Conservation (phyloP, 2,888 invertebrate genomes). For the Alviniconcha strummeri region DNA sequence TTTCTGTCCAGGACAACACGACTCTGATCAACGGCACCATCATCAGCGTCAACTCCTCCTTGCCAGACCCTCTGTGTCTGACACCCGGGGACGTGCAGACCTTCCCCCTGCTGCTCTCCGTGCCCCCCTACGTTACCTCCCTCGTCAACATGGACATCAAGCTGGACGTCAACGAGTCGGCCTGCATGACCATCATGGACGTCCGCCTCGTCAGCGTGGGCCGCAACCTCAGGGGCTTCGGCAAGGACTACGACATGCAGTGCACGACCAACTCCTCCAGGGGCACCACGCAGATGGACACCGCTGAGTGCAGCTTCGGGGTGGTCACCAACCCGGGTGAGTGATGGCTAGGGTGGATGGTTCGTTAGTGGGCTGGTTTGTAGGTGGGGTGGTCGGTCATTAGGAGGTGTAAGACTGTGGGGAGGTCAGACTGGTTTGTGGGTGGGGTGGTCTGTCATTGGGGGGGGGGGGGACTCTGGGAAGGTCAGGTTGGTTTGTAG, state of each 20-base stretch:
- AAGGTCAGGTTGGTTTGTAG: too few species aligned
- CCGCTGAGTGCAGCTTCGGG: conserved; percentile 53
- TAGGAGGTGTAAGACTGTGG: too few species aligned
- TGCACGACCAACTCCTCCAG: conserved; percentile 48
- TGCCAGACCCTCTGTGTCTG: conserved; percentile 42
- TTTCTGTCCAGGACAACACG: conserved; percentile 32
- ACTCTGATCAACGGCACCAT: conserved; percentile 42
- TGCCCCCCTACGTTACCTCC: conserved; percentile 52
- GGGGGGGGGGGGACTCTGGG: too few species aligned
- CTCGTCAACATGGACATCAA: conserved; percentile 53
- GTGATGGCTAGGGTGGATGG: neutral
- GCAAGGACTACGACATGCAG: conserved; percentile 38
- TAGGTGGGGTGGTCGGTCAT: neutral
- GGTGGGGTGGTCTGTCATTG: neutral
- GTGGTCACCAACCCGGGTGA: conserved; percentile 67
- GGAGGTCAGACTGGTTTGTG: neutral
- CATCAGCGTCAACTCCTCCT: conserved; percentile 42
- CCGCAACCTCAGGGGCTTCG: conserved; percentile 40
- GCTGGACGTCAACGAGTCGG: conserved; percentile 52
- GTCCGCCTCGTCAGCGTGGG: conserved; percentile 48
- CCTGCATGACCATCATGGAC: conserved; percentile 54
- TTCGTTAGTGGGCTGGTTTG: neutral
- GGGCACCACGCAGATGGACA: conserved; percentile 55
- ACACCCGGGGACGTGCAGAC: conserved; percentile 44
- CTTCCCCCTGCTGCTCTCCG: conserved; percentile 44